A percentile compares a stretch with the other conserved stretches of the same genome.
These are phyloP conservation scores for Cinclus cinclus DNA, from an alignment of 2,113 vertebrate genomes.

Conservation along the genomic window DNA sequence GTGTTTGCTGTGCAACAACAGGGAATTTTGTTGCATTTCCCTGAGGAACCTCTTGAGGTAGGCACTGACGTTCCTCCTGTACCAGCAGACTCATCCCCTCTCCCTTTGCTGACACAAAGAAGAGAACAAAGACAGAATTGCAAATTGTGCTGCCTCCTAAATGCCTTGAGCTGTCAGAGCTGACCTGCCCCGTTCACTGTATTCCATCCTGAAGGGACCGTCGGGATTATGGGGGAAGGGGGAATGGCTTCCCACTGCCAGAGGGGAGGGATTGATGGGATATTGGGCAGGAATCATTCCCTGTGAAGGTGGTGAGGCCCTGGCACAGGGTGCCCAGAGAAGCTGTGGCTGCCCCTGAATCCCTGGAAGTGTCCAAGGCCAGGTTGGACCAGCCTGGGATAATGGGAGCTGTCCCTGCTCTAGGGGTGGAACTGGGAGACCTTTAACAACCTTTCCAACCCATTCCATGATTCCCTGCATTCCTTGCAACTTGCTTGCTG, in stretches of 20 bases:
- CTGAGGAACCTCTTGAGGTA: constrained; percentile 6
- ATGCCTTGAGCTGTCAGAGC: background rate
- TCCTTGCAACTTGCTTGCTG: background rate
- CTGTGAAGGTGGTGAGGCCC: accelerated
- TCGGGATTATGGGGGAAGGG: accelerated
- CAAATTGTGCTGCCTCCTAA: background rate
- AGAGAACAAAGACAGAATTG: background rate
- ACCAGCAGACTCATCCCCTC: background rate
- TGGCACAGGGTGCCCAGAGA: background rate
- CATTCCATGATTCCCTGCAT: background rate
- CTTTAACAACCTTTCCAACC: accelerated
- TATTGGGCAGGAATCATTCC: accelerated
- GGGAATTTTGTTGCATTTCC: background rate
- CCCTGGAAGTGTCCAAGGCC: background rate
- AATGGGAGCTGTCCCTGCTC: accelerated
- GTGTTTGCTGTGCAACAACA: constrained; percentile 19
- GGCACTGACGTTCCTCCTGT: background rate
- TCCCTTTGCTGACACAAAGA: background rate
- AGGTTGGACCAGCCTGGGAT: accelerated
- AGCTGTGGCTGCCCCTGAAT: background rate
- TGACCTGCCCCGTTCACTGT: background rate
- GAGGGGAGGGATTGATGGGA: background rate
- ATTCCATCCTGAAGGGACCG: accelerated
- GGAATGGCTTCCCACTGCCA: background rate
- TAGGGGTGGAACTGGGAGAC: background rate